These are phyloP conservation scores for Falco columbarius DNA, from an alignment of 2,797 vertebrate species.

Conservation along the genomic window DNA sequence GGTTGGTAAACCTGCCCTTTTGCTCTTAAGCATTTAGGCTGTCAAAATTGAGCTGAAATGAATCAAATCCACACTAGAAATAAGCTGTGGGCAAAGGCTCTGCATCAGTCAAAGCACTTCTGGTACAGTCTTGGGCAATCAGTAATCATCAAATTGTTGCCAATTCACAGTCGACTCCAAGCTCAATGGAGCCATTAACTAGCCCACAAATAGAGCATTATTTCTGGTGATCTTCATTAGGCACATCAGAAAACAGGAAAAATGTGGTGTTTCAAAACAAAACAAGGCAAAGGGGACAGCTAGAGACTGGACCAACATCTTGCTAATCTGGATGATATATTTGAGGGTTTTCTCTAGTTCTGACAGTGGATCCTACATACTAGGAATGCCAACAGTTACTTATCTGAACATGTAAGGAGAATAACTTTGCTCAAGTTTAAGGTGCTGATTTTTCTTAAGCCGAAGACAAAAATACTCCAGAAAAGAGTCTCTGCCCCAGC, in stretches of 20 bases:
- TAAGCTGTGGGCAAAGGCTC: background rate
- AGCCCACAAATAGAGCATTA: background rate
- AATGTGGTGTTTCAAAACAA: background rate
- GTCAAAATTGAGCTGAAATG: background rate
- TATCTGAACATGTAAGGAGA: background rate
- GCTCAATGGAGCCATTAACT: background rate
- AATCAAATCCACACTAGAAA: background rate
- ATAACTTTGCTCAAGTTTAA: background rate
- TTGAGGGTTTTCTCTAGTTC: background rate
- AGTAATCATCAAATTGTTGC: background rate
- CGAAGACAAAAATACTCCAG: background rate
- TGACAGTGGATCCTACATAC: background rate
- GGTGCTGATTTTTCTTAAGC: background rate
- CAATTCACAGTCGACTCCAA: background rate
- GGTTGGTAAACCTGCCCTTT: background rate
- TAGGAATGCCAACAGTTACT: background rate
- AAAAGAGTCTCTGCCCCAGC: background rate
- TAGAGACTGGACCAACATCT: background rate
- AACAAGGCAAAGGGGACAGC: background rate
- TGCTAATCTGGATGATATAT: background rate
- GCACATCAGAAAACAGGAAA: slow-evolving; percentile 4
- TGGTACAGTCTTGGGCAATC: background rate
- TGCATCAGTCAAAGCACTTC: background rate
- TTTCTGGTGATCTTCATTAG: slow-evolving; percentile 24
- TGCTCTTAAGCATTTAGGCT: background rate